phyloP scores from a whole-genome alignment of 35 echinoderm and acorn worm species.

The Heliocidaris tuberculata region DNA sequence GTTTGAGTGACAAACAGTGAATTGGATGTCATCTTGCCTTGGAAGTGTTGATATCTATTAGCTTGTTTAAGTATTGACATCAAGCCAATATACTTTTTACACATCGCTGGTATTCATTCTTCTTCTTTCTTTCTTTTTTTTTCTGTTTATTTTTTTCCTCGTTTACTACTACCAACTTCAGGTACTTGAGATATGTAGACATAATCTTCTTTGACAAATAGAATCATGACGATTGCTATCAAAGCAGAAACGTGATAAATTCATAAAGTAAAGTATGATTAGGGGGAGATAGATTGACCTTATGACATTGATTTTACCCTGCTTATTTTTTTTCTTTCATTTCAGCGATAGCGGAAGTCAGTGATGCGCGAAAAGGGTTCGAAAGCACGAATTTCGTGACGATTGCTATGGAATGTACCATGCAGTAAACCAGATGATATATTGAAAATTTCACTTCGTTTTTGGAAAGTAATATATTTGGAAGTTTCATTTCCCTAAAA shows the following conservation, averaged over 20 bases:
- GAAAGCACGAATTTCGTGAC: background rate
- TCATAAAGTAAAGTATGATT: background rate
- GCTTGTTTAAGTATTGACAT: background rate
- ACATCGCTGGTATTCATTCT: background rate
- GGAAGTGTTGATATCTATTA: background rate
- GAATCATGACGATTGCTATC: conserved; percentile 10
- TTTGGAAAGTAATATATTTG: too few species aligned
- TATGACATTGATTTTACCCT: background rate
- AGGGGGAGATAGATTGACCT: background rate
- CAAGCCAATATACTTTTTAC: background rate
- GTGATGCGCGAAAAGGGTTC: background rate
- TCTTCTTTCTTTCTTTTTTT: background rate
- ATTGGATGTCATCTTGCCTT: background rate
- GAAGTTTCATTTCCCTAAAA: too few species aligned
- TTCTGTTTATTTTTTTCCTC: too few species aligned
- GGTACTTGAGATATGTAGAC: conserved; percentile 1
- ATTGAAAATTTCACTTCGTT: too few species aligned
- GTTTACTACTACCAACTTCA: background rate
- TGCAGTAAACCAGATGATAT: background rate
- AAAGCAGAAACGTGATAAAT: conserved; percentile 18
- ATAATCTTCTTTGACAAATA: conserved; percentile 13
- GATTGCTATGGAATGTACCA: background rate
- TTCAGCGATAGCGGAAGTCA: background rate
- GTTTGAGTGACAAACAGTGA: background rate
- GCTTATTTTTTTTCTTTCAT: background rate